Evolutionary conservation across 2,888 invertebrate species (phyloP), one percentile per base, ranked within the genome.

Genomic region (Campoplex capitator): DNA sequence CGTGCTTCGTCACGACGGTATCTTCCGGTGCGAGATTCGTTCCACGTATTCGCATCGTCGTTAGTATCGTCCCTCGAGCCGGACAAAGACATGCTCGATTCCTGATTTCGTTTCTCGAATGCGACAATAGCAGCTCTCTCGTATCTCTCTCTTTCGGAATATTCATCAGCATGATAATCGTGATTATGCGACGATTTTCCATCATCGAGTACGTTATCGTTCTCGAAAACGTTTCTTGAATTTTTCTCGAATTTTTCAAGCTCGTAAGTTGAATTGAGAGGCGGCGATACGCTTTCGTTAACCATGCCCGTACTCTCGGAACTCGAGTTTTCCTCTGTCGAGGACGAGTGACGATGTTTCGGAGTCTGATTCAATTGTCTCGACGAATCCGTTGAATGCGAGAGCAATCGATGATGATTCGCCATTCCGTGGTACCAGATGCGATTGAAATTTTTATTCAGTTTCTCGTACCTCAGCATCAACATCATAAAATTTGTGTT

Each of bases 1-100:
- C 93, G 93, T 91, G 92, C 92, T 87, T 92, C 92, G 89, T 92
- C 92, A 81, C 93, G 91, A 90, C 91, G 90, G 75, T 90, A 88
- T 89, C 92, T 90, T 84, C 90, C 89, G 65, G 89, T 88, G 89
- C 92, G 91, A 81, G 89, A 87, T 90, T 91, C 91, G 86, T 73
- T 91, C 91, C 89, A 86, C 42, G 80, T 68, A 74, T 73, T 76
- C 42, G 79, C 62, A 70, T 76, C 78, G 54, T 89, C 87, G 18
- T 51, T 86, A 32, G 85, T 74, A 71, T 88, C 82, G 84, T 88
- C 85, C 76, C 35, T 71, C n/a, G 28, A 74, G 67, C 32, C 45
- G 71, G 77, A 73, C 68, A 73, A n/a, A 80, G 77, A 78, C 13
- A 86, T 88, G 7, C 77, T 54, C 65, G 75, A 80, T 8, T 85